These are phyloP conservation scores for Hylaeus anthracinus DNA, from an alignment of 1,140 invertebrate species.

Conservation along the genomic window DNA sequence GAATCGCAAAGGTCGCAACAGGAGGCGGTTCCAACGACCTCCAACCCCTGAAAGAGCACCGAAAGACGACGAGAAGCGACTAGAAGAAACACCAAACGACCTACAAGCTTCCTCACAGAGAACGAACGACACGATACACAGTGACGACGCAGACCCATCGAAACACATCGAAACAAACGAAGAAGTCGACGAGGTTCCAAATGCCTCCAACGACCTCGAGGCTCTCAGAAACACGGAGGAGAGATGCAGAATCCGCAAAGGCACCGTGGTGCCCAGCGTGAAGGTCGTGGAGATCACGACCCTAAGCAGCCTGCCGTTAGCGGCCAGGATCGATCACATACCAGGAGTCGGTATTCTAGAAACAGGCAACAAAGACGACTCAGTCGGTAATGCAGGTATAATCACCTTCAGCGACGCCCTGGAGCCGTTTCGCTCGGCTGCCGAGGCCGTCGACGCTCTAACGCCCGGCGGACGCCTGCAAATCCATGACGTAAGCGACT, in stretches of 20 bases:
- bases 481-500: constrained; percentile 75
- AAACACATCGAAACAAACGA: too few species aligned
- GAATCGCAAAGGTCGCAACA: constrained; percentile 63
- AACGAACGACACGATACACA: too few species aligned
- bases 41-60: constrained; percentile 9
- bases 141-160: too few species aligned
- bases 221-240: constrained; percentile 20
- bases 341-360: constrained; percentile 73
- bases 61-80: constrained; percentile 1
- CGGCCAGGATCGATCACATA: constrained; percentile 71
- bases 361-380: constrained; percentile 16
- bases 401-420: constrained; percentile 71
- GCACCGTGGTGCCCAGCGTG: constrained; percentile 41
- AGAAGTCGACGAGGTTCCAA: too few species aligned
- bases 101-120: too few species aligned
- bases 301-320: constrained; percentile 68
- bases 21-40: constrained; percentile 26
- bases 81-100: too few species aligned
- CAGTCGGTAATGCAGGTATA: neutral
- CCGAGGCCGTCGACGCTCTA: constrained; percentile 25
- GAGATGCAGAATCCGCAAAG: constrained; percentile 66
- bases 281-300: constrained; percentile 72
- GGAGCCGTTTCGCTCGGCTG: constrained; percentile 65
- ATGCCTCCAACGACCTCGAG: too few species aligned
- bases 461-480: constrained; percentile 58